Evolutionary conservation across 2,113 vertebrate species (phyloP).

Genomic region (Lophotis ruficrista): DNA sequence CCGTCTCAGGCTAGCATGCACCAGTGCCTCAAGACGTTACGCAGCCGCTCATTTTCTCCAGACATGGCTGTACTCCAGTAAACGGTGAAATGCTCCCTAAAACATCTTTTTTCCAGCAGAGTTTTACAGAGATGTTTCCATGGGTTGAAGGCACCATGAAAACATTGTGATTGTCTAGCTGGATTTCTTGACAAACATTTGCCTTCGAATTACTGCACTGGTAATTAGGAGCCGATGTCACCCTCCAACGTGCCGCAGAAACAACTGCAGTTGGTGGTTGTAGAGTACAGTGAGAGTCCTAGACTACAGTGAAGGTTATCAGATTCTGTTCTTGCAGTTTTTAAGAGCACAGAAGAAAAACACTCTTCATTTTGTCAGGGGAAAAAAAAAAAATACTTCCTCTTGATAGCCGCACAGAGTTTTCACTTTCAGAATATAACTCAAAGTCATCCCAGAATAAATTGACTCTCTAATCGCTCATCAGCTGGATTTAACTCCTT

Average conservation of each 20-base stretch:
- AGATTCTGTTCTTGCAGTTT: not conserved
- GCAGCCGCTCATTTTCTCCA: not conserved
- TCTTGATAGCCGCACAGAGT: not conserved
- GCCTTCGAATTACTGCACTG: not conserved
- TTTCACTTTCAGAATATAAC: not conserved
- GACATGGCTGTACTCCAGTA: not conserved
- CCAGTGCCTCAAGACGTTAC: not conserved
- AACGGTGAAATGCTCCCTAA: not conserved
- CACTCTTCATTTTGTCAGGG: not conserved
- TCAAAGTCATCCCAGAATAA: not conserved
- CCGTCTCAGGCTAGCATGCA: not conserved
- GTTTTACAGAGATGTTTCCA: not conserved
- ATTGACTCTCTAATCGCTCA: not conserved
- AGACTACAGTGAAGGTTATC: not conserved
- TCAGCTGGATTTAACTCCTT: slow-evolving; percentile 24
- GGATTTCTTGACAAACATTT: not conserved
- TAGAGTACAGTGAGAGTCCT: not conserved
- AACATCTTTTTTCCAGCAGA: not conserved
- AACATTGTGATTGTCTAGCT: not conserved
- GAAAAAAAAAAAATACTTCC: not conserved
- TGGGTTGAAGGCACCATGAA: not conserved
- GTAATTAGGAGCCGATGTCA: not conserved
- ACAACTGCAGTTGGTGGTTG: not conserved
- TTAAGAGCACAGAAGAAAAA: not conserved
- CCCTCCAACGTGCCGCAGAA: not conserved